These are phyloP conservation scores for Pseudococcus longispinus DNA, from an alignment of 2,888 invertebrate genomes.

Conservation along the genomic window DNA sequence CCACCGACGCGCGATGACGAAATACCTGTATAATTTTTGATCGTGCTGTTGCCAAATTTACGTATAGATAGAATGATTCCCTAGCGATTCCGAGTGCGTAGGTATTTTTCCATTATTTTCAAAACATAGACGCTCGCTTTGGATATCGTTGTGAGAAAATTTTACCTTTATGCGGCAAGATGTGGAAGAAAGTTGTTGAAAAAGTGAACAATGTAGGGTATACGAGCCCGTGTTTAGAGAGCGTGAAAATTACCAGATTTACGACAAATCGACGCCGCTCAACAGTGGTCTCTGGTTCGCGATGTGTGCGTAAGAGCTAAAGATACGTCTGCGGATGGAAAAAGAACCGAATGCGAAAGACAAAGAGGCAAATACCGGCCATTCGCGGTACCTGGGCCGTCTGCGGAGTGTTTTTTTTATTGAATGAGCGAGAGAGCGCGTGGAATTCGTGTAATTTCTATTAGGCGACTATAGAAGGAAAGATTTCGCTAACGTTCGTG, in stretches of 20 bases:
- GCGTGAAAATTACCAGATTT: constrained; percentile 34
- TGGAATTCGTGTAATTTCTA: constrained; percentile 34
- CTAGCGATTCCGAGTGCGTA: not conserved
- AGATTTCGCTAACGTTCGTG: constrained; percentile 36
- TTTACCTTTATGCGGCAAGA: no score
- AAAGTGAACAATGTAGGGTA: constrained; percentile 18
- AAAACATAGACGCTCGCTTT: not conserved
- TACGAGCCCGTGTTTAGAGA: constrained; percentile 9
- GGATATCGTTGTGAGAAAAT: not conserved
- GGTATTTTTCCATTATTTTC: not conserved
- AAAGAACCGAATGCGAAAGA: not conserved
- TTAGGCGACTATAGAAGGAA: constrained; percentile 29
- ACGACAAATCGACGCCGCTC: not conserved
- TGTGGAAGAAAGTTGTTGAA: constrained; percentile 17
- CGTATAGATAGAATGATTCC: not conserved
- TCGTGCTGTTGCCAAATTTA: not conserved
- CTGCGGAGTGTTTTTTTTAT: not conserved
- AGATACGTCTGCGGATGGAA: not conserved
- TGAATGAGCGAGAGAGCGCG: constrained; percentile 10
- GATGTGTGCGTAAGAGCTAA: not conserved
- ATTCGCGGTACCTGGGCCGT: not conserved
- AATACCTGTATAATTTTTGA: not conserved
- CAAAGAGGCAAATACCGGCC: not conserved
- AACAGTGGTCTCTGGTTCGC: not conserved
- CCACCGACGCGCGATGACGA: no score